Conservation (phyloP, 2,113 vertebrate species). For the Verasper variegatus region DNA sequence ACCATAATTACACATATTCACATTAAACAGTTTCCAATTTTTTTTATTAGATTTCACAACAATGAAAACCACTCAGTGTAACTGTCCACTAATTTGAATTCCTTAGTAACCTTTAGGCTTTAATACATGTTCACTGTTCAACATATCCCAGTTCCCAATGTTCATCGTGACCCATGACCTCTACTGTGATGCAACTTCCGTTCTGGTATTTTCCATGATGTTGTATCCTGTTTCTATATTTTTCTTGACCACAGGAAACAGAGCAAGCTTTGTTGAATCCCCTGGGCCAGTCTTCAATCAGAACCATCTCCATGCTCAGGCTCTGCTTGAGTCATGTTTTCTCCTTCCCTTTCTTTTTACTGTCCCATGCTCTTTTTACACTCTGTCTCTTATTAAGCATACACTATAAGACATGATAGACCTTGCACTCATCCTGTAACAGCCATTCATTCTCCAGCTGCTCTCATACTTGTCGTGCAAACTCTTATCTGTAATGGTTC, state of each 20-base stretch:
- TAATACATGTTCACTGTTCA: neutral
- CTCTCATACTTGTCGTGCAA: slow-evolving; percentile 32
- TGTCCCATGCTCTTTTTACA: neutral
- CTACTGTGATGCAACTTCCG: slow-evolving; percentile 53
- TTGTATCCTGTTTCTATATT: slow-evolving; percentile 76
- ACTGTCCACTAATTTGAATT: too few relatives aligned
- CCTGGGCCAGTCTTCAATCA: slow-evolving; percentile 58
- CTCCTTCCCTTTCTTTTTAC: neutral
- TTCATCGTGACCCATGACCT: slow-evolving; percentile 59
- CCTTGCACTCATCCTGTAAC: neutral
- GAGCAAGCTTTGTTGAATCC: slow-evolving; percentile 50
- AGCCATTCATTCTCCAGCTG: slow-evolving; percentile 43
- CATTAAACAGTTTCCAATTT: too few relatives aligned
- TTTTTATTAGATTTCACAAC: too few relatives aligned
- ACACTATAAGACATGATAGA: neutral
- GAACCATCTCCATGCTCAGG: slow-evolving; percentile 53
- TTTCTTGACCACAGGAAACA: slow-evolving; percentile 73
- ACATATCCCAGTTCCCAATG: slow-evolving; percentile 32
- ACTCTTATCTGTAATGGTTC: slow-evolving; percentile 1
- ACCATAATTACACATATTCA: too few relatives aligned
- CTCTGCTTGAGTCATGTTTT: slow-evolving; percentile 30
- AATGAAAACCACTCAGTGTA: too few relatives aligned
- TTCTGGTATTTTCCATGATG: slow-evolving; percentile 74
- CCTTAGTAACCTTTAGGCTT: too few relatives aligned
- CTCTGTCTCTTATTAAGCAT: neutral